These are phyloP conservation scores for Macquaria australasica DNA, from an alignment of 2,113 vertebrate species.

Conservation along the genomic window DNA sequence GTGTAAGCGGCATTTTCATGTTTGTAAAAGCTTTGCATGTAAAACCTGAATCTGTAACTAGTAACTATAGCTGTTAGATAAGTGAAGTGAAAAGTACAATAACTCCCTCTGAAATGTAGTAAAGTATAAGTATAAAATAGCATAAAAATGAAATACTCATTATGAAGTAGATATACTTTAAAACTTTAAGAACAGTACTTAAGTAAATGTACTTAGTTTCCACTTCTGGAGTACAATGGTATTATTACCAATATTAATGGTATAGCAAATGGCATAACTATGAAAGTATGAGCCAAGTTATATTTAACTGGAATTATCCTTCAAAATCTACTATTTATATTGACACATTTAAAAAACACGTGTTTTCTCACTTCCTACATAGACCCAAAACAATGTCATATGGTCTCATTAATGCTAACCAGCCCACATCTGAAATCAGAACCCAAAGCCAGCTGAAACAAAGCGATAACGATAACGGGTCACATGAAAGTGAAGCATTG, in stretches of 20 bases:
- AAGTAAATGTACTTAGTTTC: neutral
- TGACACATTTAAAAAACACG: neutral
- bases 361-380: neutral
- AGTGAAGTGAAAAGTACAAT: neutral
- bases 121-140: neutral
- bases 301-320: neutral
- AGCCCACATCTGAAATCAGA: constrained; percentile 25
- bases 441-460: constrained; percentile 46
- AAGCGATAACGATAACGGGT: constrained; percentile 42
- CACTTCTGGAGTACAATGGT: neutral
- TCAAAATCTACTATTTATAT: neutral
- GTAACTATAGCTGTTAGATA: neutral
- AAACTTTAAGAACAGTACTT: neutral
- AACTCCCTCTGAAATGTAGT: neutral
- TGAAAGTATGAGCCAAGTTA: neutral
- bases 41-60: neutral
- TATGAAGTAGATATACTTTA: neutral
- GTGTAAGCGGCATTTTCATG: neutral
- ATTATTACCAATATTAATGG: neutral
- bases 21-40: neutral
- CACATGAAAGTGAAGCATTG: constrained; percentile 55
- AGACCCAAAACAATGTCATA: neutral
- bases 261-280: neutral
- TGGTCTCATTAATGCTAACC: constrained; percentile 23
- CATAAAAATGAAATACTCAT: neutral